A percentile compares a stretch with the other conserved stretches of the same genome.
Conservation (phyloP, 2,797 vertebrate species). For the Chelmon rostratus region DNA sequence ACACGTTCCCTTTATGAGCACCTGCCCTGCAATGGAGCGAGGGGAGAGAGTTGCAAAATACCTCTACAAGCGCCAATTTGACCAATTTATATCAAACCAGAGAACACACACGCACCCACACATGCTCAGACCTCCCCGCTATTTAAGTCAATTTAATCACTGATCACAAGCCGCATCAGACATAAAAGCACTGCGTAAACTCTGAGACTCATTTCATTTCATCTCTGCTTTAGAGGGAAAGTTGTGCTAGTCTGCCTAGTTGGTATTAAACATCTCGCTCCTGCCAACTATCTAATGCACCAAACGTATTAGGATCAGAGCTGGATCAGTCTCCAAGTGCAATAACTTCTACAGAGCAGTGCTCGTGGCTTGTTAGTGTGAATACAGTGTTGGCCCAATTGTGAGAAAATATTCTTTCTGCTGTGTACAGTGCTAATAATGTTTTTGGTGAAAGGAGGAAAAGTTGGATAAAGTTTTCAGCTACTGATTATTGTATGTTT, state of each 20-base stretch:
- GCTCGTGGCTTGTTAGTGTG: constrained; percentile 34
- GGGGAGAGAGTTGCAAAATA: constrained; percentile 30
- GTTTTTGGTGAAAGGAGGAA: constrained; percentile 16
- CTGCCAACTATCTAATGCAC: constrained; percentile 62
- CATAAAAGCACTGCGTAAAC: constrained; percentile 62
- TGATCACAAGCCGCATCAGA: constrained; percentile 67
- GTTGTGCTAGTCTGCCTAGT: constrained; percentile 35
- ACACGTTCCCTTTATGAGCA: constrained; percentile 27
- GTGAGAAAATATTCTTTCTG: constrained; percentile 32
- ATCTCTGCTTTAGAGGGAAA: constrained; percentile 65
- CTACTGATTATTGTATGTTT: constrained; percentile 5
- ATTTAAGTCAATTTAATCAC: constrained; percentile 74
- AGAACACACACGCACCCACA: constrained; percentile 35
- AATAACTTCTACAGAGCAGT: constrained; percentile 15
- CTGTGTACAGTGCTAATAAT: constrained; percentile 42
- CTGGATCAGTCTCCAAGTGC: constrained; percentile 35
- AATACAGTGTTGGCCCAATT: constrained; percentile 29
- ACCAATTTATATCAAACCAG: constrained; percentile 77
- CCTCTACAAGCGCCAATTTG: constrained; percentile 66
- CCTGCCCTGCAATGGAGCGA: constrained; percentile 18
- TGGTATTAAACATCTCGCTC: constrained; percentile 58
- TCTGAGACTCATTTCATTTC: constrained; percentile 67
- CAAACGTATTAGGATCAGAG: constrained; percentile 59
- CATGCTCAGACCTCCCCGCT: constrained; percentile 50
- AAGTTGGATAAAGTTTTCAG: constrained; percentile 6